Percentiles rank a stretch among this genome's conserved stretches.
phyloP scores from a whole-genome alignment of 2,888 invertebrate species.

The Coleophora deauratella region DNA sequence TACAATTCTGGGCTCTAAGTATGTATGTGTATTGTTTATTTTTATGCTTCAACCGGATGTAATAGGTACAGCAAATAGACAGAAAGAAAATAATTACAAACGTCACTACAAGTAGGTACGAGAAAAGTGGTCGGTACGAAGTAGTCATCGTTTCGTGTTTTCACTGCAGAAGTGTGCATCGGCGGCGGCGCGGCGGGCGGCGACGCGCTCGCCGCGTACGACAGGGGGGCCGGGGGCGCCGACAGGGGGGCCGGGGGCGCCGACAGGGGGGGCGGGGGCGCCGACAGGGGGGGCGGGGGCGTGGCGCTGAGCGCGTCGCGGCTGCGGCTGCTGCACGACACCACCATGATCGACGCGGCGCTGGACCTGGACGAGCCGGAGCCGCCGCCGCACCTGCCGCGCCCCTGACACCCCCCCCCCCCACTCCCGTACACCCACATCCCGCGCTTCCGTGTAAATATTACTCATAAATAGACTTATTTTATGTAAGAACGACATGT shows the following conservation, averaged over 20 bases:
- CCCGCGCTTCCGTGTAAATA: slow-evolving; percentile 5
- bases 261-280: slow-evolving; percentile 7
- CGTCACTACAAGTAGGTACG: no score
- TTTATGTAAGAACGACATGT: no score
- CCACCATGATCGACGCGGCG: slow-evolving; percentile 93
- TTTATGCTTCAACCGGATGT: no score
- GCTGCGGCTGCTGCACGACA: slow-evolving; percentile 86
- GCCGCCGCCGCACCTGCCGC: slow-evolving; percentile 38
- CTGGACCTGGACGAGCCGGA: slow-evolving; percentile 91
- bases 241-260: slow-evolving; percentile 12
- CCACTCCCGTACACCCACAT: slow-evolving; percentile 10
- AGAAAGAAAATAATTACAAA: no score
- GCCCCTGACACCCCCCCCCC: slow-evolving; percentile 7
- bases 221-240: slow-evolving; percentile 12
- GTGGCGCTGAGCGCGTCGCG: slow-evolving; percentile 79
- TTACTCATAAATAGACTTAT: no score
- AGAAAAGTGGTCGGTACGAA: no score
- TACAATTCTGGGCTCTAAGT: no score
- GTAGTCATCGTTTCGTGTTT: no score
- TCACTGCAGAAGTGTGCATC: slow-evolving; percentile 23
- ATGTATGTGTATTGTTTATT: no score
- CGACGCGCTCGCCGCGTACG: slow-evolving; percentile 18
- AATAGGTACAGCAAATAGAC: no score
- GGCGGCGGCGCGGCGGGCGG: slow-evolving; percentile 11
- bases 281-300: slow-evolving; percentile 23